Evolutionary conservation across 1,140 invertebrate species (phyloP).

Genomic region (Drosophila virilis): DNA sequence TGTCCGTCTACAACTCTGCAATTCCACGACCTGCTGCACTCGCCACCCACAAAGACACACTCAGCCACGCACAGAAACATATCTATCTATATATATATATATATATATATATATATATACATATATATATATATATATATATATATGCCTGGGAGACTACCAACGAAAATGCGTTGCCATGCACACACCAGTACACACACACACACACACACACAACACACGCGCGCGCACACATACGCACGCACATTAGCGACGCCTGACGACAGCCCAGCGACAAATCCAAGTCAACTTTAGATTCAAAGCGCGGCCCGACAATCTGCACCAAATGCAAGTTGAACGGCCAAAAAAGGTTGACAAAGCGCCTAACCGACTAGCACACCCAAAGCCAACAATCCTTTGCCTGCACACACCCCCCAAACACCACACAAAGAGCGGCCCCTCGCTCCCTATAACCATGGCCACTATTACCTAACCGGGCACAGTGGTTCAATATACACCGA

Average conservation of each 20-base stretch:
- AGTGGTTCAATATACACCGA: not conserved
- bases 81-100: not conserved
- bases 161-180: slow-evolving; percentile 38
- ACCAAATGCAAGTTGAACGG: slow-evolving; percentile 23
- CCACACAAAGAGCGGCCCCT: too few relatives aligned
- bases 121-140: not conserved
- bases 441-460: not conserved
- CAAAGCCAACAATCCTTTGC: slow-evolving; percentile 1
- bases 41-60: slow-evolving; percentile 21
- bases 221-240: slow-evolving; percentile 3
- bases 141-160: slow-evolving; percentile 17
- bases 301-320: slow-evolving; percentile 28
- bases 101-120: not conserved
- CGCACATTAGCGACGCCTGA: slow-evolving; percentile 22
- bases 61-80: not conserved
- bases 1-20: slow-evolving; percentile 9
- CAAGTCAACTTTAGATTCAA: slow-evolving; percentile 43
- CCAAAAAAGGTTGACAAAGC: slow-evolving; percentile 37
- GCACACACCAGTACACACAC: not conserved
- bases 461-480: slow-evolving; percentile 4
- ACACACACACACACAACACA: slow-evolving; percentile 2
- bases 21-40: slow-evolving; percentile 18
- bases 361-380: slow-evolving; percentile 17
- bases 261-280: slow-evolving; percentile 31
- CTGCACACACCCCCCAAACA: too few relatives aligned